phyloP scores from a whole-genome alignment of 2,797 vertebrate genomes.

The Sibirionetta formosa region DNA sequence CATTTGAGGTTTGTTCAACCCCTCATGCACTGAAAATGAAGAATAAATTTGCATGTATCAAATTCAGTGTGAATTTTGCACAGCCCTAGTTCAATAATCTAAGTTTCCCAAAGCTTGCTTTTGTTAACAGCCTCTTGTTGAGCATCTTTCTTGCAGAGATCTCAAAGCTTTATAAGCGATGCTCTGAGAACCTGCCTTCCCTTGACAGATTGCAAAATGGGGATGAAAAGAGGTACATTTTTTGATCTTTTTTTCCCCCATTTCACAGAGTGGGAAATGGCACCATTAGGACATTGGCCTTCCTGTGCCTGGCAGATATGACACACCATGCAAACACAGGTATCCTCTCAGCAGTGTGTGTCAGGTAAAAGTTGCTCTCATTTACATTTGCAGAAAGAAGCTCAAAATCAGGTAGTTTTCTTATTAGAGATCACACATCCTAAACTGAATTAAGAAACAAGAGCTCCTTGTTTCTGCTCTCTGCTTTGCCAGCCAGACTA shows the following conservation, averaged over 20 bases:
- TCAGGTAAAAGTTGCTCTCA: background rate
- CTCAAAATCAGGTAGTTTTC: accelerated
- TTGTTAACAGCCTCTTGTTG: background rate
- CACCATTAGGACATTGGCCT: background rate
- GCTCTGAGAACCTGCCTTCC: background rate
- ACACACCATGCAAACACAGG: background rate
- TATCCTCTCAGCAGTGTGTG: accelerated
- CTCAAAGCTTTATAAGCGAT: background rate
- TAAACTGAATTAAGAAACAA: background rate
- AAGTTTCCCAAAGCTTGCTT: background rate
- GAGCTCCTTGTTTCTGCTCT: background rate
- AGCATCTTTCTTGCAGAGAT: background rate
- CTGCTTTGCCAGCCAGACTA: background rate
- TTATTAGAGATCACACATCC: background rate
- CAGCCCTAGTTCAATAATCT: constrained; percentile 3
- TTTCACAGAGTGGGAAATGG: background rate
- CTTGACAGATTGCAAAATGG: background rate
- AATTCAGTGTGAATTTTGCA: constrained; percentile 40
- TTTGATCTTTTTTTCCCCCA: background rate
- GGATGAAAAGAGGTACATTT: background rate
- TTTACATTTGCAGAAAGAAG: background rate
- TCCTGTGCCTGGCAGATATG: background rate
- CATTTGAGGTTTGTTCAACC: background rate
- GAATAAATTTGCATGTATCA: constrained; percentile 17
- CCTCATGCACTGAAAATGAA: background rate